Base-by-base conservation (phyloP, 2,113 vertebrate genomes). In the Plestiodon gilberti region DNA sequence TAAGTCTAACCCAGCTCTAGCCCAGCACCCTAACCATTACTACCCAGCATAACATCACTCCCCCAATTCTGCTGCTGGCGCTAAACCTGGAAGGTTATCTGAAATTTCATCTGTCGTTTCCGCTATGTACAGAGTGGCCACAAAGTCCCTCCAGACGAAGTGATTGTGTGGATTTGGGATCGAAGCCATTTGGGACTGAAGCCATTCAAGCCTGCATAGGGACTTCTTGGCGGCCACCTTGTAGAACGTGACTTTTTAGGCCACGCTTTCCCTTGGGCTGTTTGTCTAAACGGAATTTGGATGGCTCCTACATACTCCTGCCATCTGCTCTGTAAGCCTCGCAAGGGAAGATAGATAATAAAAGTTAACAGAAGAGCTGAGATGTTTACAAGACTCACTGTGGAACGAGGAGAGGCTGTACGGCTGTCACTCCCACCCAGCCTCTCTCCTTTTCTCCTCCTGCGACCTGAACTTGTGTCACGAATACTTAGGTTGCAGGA, bases 401-500 rank as follows among this genome's bases (percentile, higher is more conserved):
- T 61, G 38, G 40, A 70, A 52, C 18, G 30, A 1, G 52, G 59
- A 33, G 40, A n/a, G 61, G 35, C 13, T 55, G 22, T 33, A 20
- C 57, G 62, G 67, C 59, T 65, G 43, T 62, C 59, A 70, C 25
- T 48, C 38, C 48, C 52, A 14, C n/a, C 73, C 74, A 70, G 71
- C 35, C 11, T 48, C 65, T 62, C 82, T 55, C n/a, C n/a, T 57
- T 38, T 71, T 78, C 65, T 64, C 76, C 43, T 78, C 57, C 40
- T 82, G 35, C 30, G 73, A 77, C 57, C 65, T 64, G 65, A 89
- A 78, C 64, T 89, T 73, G 57, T 82, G 55, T 64, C 79, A 82
- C 23, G 64, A 70, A 73, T 71, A 40, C 74, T 82, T 23, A 70
- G 73, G 28, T 73, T 61, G 43, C 48, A 69, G 78, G 70, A 85